Base-by-base conservation (phyloP, 2,113 vertebrate species). In the Myrmophylax atrothorax region DNA sequence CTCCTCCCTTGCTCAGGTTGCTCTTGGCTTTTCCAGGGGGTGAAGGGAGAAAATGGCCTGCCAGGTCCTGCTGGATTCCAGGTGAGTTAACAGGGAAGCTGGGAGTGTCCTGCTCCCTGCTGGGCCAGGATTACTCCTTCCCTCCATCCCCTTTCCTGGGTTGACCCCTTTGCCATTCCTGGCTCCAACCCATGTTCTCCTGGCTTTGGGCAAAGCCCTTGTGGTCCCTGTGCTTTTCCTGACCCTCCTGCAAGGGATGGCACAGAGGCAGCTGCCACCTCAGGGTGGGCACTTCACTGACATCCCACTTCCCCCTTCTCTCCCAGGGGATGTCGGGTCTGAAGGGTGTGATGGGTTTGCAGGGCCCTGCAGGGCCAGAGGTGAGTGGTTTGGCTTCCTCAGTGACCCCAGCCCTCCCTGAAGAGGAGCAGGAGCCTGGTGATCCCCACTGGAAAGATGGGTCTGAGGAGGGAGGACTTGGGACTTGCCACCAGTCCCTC, bases 311-410 rank as follows among this genome's bases (percentile, higher is more conserved):
- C 79, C 0, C 60, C 18, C 63, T 92, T 97, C 20, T 96, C 60
- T 91, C 80, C 14, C 89, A 99, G 99, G 99, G 99, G 6, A 85
- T 97, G 90, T 94, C 24, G 0, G 99, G 99, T 31, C 87, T 92
- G 55, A 98, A 98, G 95, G 98, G 99, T 46, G 86, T 58, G 3
- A 19, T 33, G 6, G 99, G 99, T 25, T 93, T 93, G 53, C 98
- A 98, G 74, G 99, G 99, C 12, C 88, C 97, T 7, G 7, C 62
- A 28, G 99, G 99, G 10, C 97, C 91, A 3, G 97, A 98, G 94
- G 99, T 99, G 95, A 98, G 98, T 88, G 53, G 8, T 1, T 82
- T 63, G 33, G 5, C 9, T 53, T 68, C 31, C 31, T 33, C 64
- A 63, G 46, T 7, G 31, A 42, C 69, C 14, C 55, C 49, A n/a